Evolutionary conservation across 2,888 invertebrate genomes (phyloP).

Genomic region (Amphipyra berbera): DNA sequence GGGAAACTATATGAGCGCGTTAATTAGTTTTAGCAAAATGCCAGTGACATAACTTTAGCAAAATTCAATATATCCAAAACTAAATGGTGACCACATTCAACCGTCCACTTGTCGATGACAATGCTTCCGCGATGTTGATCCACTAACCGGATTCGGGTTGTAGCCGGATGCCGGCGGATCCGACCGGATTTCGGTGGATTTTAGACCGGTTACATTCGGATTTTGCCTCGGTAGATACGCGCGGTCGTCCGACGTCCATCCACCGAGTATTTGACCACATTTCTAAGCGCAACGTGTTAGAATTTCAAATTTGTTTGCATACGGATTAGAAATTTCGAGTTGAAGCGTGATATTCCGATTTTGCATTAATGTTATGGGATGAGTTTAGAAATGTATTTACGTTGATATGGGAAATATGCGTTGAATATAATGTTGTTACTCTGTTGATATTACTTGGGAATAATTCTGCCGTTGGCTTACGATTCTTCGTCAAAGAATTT

Average conservation of each 20-base stretch:
- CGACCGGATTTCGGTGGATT: constrained; percentile 66
- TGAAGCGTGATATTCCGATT: constrained; percentile 28
- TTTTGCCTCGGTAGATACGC: constrained; percentile 73
- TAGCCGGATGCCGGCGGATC: constrained; percentile 62
- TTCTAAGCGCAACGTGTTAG: constrained; percentile 59
- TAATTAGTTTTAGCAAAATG: constrained; percentile 31
- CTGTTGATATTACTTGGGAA: constrained; percentile 14
- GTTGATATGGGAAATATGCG: constrained; percentile 12
- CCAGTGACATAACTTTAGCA: constrained; percentile 29
- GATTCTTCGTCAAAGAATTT: constrained; percentile 10
- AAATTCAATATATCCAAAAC: constrained; percentile 51
- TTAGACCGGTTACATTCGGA: constrained; percentile 69
- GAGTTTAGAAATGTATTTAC: constrained; percentile 15
- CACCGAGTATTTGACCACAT: constrained; percentile 65
- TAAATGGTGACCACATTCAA: constrained; percentile 53
- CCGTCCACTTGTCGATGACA: constrained; percentile 53
- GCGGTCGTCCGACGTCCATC: constrained; percentile 61
- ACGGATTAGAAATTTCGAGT: constrained; percentile 48
- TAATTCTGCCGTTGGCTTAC: constrained; percentile 36
- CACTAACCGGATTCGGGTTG: constrained; percentile 65
- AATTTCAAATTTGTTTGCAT: constrained; percentile 59
- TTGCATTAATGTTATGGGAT: constrained; percentile 40
- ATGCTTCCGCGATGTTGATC: constrained; percentile 61
- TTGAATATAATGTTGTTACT: neutral
- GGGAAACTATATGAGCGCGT: constrained; percentile 9